Evolutionary conservation across 1,140 invertebrate species (phyloP), one percentile per base, ranked within the genome.

Genomic region (Drosophila insularis): DNA sequence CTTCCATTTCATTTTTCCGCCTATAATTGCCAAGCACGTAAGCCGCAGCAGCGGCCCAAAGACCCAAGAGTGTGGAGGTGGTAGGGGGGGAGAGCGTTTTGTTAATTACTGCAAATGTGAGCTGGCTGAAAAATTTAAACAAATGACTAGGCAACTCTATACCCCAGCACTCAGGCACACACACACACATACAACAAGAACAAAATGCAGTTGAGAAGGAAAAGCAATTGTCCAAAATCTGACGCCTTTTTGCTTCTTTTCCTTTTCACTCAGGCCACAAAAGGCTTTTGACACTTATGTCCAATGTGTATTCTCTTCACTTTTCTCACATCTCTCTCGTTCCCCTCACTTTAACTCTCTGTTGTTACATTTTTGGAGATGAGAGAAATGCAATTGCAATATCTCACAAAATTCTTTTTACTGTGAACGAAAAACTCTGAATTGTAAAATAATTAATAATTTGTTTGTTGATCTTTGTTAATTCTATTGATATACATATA

Each of bases 201-300:
- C 7, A 50, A 21, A 50, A 11, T 50, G 43, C 43, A 50, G 43
- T 50, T 21, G 17, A 50, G 43, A 11, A 21, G 10, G 17, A 50
- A 21, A 37, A 74, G 68, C 63, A 81, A 86, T 78, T 74, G 80
- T 55, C 68, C 39, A 50, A 66, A 86, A 81, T 78, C 64, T 64
- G 43, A 67, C 74, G 70, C 67, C 66, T 63, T 63, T 50, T 50
- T 50, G 43, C 14, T 50, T 50, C 17, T 50, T 50, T 50, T 50
- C 8, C 43, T 50, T 46, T 61, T 69, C 55, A 43, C 37, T 68
- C 53, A 75, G 64, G 63, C 74, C 73, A 80, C 70, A 50, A 85
- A 85, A 74, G 68, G 68, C 74, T 81, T 81, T 85, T 78, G 58
- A 75, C 81, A 86, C 81, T 78, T 68, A 39, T 58, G 68, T 62